Percentiles rank a stretch among this genome's conserved stretches.
These are phyloP conservation scores for Glareola pratincola DNA, from an alignment of 2,113 vertebrate species.

Conservation along the genomic window DNA sequence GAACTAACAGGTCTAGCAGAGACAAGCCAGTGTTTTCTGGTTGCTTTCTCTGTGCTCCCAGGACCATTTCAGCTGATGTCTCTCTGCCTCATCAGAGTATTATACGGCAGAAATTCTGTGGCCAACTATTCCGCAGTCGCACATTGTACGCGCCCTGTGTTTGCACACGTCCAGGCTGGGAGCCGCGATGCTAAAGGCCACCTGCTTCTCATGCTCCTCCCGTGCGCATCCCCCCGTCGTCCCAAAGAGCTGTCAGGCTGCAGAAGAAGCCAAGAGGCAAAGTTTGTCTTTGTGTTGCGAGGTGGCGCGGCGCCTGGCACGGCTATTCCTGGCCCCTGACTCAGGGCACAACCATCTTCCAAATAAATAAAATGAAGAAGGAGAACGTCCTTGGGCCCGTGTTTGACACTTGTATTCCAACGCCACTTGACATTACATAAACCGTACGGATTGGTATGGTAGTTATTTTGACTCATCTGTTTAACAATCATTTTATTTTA, in stretches of 20 bases:
- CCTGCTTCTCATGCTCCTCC: neutral
- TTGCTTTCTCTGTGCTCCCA: neutral
- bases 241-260: neutral
- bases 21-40: neutral
- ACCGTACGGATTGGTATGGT: neutral
- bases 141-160: rapidly evolving
- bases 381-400: neutral
- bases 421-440: slow-evolving; percentile 10
- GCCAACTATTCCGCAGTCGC: neutral
- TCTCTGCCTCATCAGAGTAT: rapidly evolving
- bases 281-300: neutral
- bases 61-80: neutral
- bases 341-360: neutral
- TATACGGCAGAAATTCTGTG: neutral
- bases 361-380: slow-evolving; percentile 27
- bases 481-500: slow-evolving; percentile 25
- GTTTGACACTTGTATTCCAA: slow-evolving; percentile 26
- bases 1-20: neutral
- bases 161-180: neutral
- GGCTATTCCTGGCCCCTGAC: slow-evolving; percentile 17
- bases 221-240: rapidly evolving
- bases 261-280: neutral
- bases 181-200: rapidly evolving
- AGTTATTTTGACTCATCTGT: slow-evolving; percentile 28
- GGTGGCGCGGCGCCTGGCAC: rapidly evolving